Conservation (phyloP, 2,888 invertebrate species). For the Epistrophella euchroma region DNA sequence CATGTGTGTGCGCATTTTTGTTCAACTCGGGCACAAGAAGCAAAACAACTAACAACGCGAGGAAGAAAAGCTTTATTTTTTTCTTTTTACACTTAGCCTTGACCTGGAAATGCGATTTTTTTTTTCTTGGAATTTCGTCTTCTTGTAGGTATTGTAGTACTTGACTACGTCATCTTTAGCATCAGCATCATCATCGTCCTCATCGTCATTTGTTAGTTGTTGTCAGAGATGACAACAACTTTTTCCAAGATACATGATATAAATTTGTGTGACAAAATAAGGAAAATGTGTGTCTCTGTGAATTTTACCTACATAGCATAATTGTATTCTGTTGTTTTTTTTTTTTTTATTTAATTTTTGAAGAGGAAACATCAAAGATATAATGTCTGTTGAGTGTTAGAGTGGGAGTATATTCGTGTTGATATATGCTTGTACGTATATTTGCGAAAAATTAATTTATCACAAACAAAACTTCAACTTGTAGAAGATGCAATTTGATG, state of each 20-base stretch:
- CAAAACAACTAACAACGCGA: conserved; percentile 54
- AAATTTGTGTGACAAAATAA: conserved; percentile 20
- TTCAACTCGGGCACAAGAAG: conserved; percentile 46
- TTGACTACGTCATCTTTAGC: conserved; percentile 71
- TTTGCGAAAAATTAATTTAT: neutral
- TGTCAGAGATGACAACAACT: conserved; percentile 46
- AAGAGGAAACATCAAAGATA: conserved; percentile 3
- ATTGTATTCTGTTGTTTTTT: neutral
- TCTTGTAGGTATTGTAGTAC: conserved; percentile 30
- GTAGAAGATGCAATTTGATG: neutral
- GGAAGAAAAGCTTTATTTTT: conserved; percentile 54
- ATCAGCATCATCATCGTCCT: conserved; percentile 37
- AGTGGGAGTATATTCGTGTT: conserved; percentile 8
- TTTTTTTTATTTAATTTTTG: neutral
- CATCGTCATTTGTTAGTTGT: conserved; percentile 44
- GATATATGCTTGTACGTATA: neutral
- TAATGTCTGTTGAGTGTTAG: conserved; percentile 10
- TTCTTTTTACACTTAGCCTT: conserved; percentile 79
- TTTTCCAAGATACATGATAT: conserved; percentile 15
- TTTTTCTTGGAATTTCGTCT: conserved; percentile 75
- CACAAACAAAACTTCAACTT: conserved; percentile 25
- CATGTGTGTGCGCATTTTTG: conserved; percentile 45
- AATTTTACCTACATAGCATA: neutral
- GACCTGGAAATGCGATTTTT: conserved; percentile 82
- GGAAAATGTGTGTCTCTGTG: conserved; percentile 6